Percentiles rank a stretch among this genome's conserved stretches.
Conservation (phyloP, 2,113 vertebrate species). For the Neomonachus schauinslandi region DNA sequence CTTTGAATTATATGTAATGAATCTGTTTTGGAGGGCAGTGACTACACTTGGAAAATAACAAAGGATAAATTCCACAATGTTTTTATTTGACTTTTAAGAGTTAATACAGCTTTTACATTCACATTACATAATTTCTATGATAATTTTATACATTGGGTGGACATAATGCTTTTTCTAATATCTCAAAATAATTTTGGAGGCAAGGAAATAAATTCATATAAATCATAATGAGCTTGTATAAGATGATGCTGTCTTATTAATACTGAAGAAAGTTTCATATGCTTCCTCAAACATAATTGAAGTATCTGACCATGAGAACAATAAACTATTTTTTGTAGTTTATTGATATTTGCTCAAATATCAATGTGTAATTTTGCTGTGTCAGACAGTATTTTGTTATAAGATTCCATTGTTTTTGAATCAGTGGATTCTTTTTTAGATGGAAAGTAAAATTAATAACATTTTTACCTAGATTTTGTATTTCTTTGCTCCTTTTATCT, state of each 20-base stretch:
- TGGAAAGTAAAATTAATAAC: not conserved
- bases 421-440: not conserved
- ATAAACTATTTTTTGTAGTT: not conserved
- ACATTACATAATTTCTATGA: not conserved
- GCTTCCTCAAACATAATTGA: not conserved
- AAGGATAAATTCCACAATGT: not conserved
- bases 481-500: not conserved
- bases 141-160: not conserved
- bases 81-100: not conserved
- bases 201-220: not conserved
- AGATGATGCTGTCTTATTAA: not conserved
- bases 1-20: not conserved
- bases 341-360: conserved; percentile 34
- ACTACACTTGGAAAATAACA: not conserved
- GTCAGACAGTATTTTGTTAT: not conserved
- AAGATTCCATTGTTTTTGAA: not conserved
- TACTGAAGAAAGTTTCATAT: not conserved
- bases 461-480: not conserved
- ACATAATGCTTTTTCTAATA: not conserved
- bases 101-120: not conserved
- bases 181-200: not conserved
- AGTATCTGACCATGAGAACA: not conserved
- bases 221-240: not conserved
- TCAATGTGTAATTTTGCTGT: conserved; percentile 12
- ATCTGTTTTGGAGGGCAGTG: not conserved